Evolutionary conservation across 2,888 invertebrate genomes (phyloP).

Genomic region (Alentia gelatinosa): DNA sequence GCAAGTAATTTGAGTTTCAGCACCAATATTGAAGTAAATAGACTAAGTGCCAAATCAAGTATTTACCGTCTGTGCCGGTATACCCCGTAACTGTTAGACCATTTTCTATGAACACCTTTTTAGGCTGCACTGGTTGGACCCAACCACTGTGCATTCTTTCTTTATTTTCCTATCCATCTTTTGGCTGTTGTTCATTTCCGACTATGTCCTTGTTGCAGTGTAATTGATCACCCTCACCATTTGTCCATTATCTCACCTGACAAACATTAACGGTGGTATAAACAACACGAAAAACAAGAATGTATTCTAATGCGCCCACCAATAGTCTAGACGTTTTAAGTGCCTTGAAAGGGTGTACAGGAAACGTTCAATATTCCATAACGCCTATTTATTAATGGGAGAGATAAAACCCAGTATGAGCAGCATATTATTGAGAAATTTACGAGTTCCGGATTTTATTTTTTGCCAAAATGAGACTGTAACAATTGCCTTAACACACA

Average conservation of each 20-base stretch:
- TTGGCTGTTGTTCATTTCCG: no score
- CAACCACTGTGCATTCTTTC: background rate
- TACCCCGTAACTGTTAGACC: background rate
- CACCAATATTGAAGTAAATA: background rate
- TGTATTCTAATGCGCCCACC: background rate
- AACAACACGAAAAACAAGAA: background rate
- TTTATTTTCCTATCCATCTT: no score
- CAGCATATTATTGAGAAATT: background rate
- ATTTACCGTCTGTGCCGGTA: background rate
- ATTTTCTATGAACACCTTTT: background rate
- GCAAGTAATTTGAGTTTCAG: background rate
- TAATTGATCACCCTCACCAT: background rate
- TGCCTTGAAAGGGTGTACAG: background rate
- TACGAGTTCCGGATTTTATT: background rate
- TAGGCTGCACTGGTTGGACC: background rate
- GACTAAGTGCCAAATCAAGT: constrained; percentile 16
- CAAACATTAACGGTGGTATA: background rate
- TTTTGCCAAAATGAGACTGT: no score
- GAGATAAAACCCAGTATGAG: background rate
- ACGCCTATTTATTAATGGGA: background rate
- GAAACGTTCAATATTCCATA: background rate
- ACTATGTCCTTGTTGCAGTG: background rate
- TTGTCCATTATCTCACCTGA: constrained; percentile 2
- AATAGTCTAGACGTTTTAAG: background rate
- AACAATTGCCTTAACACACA: no score